Evolutionary conservation across 1,140 invertebrate genomes (phyloP).

Genomic region (Drosophila hydei): DNA sequence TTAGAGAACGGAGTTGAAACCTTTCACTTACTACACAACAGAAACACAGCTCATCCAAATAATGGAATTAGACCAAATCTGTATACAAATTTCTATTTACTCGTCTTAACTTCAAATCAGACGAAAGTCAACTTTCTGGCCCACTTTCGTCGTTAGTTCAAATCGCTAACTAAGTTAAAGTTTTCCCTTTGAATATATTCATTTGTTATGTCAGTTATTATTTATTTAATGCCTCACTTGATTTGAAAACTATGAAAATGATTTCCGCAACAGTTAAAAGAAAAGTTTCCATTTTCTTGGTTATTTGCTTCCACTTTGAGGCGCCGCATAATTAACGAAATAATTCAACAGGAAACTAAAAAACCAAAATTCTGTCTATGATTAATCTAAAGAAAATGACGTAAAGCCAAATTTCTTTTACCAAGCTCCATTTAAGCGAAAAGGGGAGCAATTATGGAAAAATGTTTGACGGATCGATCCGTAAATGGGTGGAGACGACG

Average conservation of each 20-base stretch:
- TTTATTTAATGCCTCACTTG: conserved; percentile 25
- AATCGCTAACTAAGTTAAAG: background rate
- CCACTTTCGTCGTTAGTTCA: background rate
- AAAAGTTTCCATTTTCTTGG: conserved; percentile 21
- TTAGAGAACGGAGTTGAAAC: conserved; percentile 4
- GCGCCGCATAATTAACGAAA: conserved; percentile 68
- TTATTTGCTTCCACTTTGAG: conserved; percentile 61
- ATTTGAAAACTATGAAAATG: conserved; percentile 2
- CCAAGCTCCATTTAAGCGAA: conserved; percentile 67
- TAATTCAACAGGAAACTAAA: conserved; percentile 76
- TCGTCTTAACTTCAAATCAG: background rate
- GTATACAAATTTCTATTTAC: conserved; percentile 9
- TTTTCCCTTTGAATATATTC: background rate
- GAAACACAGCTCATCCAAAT: background rate
- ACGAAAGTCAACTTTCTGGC: conserved; percentile 11
- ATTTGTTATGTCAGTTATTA: background rate
- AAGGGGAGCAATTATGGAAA: conserved; percentile 68
- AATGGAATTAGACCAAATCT: conserved; percentile 13
- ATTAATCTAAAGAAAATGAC: conserved; percentile 62
- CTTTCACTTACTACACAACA: conserved; percentile 57
- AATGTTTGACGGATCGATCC: conserved; percentile 62
- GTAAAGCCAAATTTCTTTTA: conserved; percentile 54
- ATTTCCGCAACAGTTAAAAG: conserved; percentile 6
- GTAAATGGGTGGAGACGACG: conserved; percentile 54
- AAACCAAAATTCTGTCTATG: conserved; percentile 58